A percentile compares a stretch with the other conserved stretches of the same genome.
These are phyloP conservation scores for Gambelia wislizenii DNA, from an alignment of 2,797 vertebrate genomes.

Conservation along the genomic window DNA sequence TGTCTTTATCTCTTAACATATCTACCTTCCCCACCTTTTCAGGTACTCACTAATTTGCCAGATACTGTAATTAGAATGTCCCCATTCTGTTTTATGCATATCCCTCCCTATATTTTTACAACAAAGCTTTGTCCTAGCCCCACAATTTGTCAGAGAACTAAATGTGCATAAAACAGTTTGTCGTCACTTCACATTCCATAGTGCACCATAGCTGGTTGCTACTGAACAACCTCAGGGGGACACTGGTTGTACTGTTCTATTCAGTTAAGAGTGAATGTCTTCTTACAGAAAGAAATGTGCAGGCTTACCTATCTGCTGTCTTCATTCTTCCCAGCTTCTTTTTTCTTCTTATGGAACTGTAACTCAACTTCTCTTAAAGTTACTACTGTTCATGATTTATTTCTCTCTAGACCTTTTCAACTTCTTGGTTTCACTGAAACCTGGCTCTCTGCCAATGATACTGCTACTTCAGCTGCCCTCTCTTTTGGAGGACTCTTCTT, in stretches of 20 bases:
- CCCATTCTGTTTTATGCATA: neutral
- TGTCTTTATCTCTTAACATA: too few relatives aligned
- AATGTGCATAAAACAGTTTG: neutral
- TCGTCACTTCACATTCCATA: neutral
- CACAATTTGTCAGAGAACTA: neutral
- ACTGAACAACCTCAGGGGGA: neutral
- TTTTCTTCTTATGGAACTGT: too few relatives aligned
- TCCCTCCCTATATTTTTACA: neutral
- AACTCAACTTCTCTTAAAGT: too few relatives aligned
- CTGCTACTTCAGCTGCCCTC: too few relatives aligned
- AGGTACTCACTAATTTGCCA: neutral
- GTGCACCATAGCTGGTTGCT: neutral
- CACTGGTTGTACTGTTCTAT: neutral
- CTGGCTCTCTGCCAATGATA: too few relatives aligned
- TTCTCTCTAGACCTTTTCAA: too few relatives aligned
- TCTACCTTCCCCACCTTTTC: too few relatives aligned
- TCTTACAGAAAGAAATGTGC: neutral
- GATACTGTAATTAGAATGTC: neutral
- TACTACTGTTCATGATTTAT: too few relatives aligned
- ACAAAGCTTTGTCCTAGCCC: neutral
- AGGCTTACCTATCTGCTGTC: too few relatives aligned
- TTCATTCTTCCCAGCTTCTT: too few relatives aligned
- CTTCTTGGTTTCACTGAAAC: too few relatives aligned
- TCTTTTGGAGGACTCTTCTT: too few relatives aligned
- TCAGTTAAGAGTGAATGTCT: neutral